Evolutionary conservation across 1,140 invertebrate genomes (phyloP).

Genomic region (Drepana arcuata): DNA sequence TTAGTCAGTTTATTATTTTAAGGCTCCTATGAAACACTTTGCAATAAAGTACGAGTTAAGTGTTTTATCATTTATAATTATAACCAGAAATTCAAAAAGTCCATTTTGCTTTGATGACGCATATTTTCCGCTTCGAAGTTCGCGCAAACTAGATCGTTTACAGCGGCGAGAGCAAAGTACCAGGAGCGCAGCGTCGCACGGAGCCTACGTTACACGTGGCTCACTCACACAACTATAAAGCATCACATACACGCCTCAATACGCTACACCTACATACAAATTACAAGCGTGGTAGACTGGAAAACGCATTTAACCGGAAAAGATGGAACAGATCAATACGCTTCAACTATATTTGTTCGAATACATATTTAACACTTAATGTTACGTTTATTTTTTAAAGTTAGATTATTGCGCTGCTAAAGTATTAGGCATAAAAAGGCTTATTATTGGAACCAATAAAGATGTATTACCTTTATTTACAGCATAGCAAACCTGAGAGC

Average conservation of each 20-base stretch:
- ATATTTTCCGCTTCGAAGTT: conserved; percentile 52
- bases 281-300: conserved; percentile 54
- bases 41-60: no score
- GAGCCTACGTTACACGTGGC: conserved; percentile 53
- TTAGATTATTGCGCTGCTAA: background rate
- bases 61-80: no score
- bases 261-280: conserved; percentile 15
- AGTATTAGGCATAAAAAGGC: conserved; percentile 5
- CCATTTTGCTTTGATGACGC: no score
- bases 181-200: conserved; percentile 41
- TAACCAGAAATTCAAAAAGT: no score
- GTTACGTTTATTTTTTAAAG: no score
- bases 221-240: conserved; percentile 38
- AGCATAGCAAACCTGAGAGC: conserved; percentile 17
- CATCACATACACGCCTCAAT: conserved; percentile 5
- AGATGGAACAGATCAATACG: conserved; percentile 55
- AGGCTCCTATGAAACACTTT: no score
- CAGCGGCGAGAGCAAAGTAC: conserved; percentile 52
- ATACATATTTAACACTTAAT: no score
- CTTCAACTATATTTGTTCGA: no score
- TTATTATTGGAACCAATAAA: conserved; percentile 19
- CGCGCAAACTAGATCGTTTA: conserved; percentile 64
- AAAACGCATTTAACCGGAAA: conserved; percentile 63
- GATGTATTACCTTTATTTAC: conserved; percentile 30
- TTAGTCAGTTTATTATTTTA: no score